Percentiles rank a stretch among this genome's conserved stretches.
Evolutionary conservation across 2,888 invertebrate species (phyloP).

Genomic region (Drosophila silvestris): DNA sequence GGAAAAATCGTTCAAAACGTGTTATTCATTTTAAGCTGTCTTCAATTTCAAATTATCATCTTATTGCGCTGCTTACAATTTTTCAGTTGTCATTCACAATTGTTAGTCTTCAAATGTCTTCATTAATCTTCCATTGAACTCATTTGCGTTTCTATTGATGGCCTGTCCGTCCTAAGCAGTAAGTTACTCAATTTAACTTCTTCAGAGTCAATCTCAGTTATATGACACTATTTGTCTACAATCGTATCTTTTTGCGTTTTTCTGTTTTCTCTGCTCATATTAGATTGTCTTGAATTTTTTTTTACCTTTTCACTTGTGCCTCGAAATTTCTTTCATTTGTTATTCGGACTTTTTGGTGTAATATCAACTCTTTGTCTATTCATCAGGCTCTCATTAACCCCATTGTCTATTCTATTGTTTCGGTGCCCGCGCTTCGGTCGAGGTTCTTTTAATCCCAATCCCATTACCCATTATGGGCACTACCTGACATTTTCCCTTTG

Average conservation of each 20-base stretch:
- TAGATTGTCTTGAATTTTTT: conserved; percentile 5
- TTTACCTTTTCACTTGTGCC: not conserved
- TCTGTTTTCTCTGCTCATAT: not conserved
- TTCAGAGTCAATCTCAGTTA: not conserved
- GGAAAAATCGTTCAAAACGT: not conserved
- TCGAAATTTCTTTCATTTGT: conserved; percentile 5
- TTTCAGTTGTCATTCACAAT: not conserved
- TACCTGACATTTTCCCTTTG: conserved; percentile 53
- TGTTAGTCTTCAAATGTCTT: not conserved
- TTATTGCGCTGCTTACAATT: not conserved
- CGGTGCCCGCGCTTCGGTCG: not conserved
- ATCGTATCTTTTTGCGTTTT: conserved; percentile 4
- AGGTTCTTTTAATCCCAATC: conserved; percentile 23
- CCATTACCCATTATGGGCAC: conserved; percentile 40
- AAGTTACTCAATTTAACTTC: not conserved
- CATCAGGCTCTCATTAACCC: conserved; percentile 54
- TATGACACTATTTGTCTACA: not conserved
- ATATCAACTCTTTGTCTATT: conserved; percentile 53
- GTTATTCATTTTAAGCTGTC: not conserved
- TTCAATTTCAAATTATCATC: not conserved
- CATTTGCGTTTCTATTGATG: not conserved
- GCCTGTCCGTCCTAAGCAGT: too few species aligned
- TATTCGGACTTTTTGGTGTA: conserved; percentile 18
- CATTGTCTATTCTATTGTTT: conserved; percentile 44
- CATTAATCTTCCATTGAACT: not conserved